phyloP scores from a whole-genome alignment of 1,140 invertebrate genomes.

The Zaprionus camerounensis region DNA sequence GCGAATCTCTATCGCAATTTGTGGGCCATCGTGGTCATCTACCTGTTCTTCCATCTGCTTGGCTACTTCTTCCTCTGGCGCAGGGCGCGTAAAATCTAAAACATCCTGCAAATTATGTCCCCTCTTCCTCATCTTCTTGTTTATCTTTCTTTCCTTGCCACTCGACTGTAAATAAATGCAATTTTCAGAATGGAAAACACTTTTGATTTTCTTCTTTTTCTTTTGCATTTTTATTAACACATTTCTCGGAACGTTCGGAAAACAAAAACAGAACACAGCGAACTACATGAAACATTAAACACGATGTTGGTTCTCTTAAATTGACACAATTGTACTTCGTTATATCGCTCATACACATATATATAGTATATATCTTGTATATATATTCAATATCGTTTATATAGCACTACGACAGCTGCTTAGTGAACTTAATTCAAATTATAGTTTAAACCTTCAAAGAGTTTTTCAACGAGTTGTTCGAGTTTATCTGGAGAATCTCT shows the following conservation, averaged over 20 bases:
- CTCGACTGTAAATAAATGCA: slow-evolving; percentile 26
- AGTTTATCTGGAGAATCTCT: slow-evolving; percentile 14
- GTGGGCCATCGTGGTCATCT: slow-evolving; percentile 87
- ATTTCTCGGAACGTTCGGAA: slow-evolving; percentile 45
- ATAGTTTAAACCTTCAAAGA: slow-evolving; percentile 23
- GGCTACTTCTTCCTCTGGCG: slow-evolving; percentile 88
- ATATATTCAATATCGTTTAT: slow-evolving; percentile 9
- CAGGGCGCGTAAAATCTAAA: slow-evolving; percentile 87
- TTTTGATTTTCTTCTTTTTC: slow-evolving; percentile 17
- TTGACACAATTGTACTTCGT: slow-evolving; percentile 53
- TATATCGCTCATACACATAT: slow-evolving; percentile 21
- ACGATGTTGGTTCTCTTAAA: slow-evolving; percentile 48
- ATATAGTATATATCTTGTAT: slow-evolving; percentile 2
- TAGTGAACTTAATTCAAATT: slow-evolving; percentile 43
- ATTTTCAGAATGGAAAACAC: background rate
- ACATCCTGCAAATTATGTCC: background rate
- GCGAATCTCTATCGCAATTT: slow-evolving; percentile 88
- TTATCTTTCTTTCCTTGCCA: slow-evolving; percentile 3
- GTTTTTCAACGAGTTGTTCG: slow-evolving; percentile 18
- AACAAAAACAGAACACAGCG: slow-evolving; percentile 58
- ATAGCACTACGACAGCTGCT: slow-evolving; percentile 28
- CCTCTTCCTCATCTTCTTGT: slow-evolving; percentile 1
- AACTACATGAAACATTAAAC: slow-evolving; percentile 54
- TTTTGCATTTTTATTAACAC: slow-evolving; percentile 31
- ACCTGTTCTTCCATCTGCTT: slow-evolving; percentile 88